Evolutionary conservation across 2,113 vertebrate genomes (phyloP), one percentile per base, ranked within the genome.

Genomic region (Halcyon senegalensis): DNA sequence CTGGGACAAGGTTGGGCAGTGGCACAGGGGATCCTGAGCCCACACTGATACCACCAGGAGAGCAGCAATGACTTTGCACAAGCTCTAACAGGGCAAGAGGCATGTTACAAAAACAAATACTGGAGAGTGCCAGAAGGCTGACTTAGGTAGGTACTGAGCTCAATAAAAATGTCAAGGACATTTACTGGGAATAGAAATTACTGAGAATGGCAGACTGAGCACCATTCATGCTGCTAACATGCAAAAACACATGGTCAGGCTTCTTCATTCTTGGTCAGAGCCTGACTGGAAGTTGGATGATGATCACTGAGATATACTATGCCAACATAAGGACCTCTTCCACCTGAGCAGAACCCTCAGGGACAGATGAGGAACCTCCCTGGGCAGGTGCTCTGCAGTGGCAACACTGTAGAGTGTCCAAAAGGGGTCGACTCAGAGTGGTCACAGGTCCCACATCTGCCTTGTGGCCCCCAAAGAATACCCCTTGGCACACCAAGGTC

Each of bases 41-140:
- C n/a, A 37, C 10, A 0, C 20, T 13, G 72, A 37, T 50, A 56
- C 5, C 0, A 0, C 28, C 53, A 53, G 30, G 18, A 73, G 31
- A 43, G 31, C 43, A 70, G 73, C 31, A 37, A 7, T 13, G n/a
- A 66, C 48, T 83, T 37, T 74, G 70, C 53, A 30, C 37, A 30
- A n/a, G 64, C 24, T 77, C 15, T 72, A 6, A 25, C 12, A 72
- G 41, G 16, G 19, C n/a, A 51, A n/a, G 33, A 56, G 30, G 15
- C 18, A 18, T 16, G 24, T 25, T 72, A 13, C 41, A 25, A 17
- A 55, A 68, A 39, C 10, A 37, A 70, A 43, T 17, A 8, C 1
- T 33, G 44, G 41, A 44, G 46, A 24, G 2, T 69, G 31, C 9
- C 48, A 58, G 41, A 24, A 69, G 63, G 21, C 48, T 74, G 68